These are phyloP conservation scores for Terrapene triunguis DNA, from an alignment of 2,113 vertebrate genomes.

Conservation along the genomic window DNA sequence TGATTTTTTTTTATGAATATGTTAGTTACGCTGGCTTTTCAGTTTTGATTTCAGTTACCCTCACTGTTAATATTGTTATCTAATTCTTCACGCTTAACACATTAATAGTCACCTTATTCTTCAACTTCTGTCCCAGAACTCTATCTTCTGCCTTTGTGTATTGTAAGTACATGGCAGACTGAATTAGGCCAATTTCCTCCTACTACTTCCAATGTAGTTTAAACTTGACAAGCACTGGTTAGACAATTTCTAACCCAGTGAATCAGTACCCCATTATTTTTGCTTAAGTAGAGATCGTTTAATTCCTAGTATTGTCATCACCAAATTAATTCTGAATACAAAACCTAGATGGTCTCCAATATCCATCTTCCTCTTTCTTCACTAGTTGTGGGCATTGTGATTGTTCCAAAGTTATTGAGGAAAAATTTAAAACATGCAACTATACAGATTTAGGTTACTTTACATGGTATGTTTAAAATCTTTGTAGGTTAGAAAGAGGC, in stretches of 20 bases:
- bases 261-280: neutral
- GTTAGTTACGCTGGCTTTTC: neutral
- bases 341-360: neutral
- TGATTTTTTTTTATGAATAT: neutral
- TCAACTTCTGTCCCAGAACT: neutral
- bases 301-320: neutral
- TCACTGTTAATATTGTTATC: neutral
- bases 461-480: neutral
- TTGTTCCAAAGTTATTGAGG: neutral
- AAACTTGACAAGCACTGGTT: neutral
- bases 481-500: neutral
- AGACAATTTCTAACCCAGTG: neutral
- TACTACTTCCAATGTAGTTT: neutral
- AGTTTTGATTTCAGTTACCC: neutral
- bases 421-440: neutral
- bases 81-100: neutral
- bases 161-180: rapidly evolving
- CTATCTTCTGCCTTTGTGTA: neutral
- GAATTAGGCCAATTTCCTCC: neutral
- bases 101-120: neutral
- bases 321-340: neutral
- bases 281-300: neutral
- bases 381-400: neutral
- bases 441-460: neutral
- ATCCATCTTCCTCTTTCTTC: neutral